Evolutionary conservation across 2,888 invertebrate species (phyloP), one percentile per base, ranked within the genome.

Genomic region (Pseudolycoriella hygida): DNA sequence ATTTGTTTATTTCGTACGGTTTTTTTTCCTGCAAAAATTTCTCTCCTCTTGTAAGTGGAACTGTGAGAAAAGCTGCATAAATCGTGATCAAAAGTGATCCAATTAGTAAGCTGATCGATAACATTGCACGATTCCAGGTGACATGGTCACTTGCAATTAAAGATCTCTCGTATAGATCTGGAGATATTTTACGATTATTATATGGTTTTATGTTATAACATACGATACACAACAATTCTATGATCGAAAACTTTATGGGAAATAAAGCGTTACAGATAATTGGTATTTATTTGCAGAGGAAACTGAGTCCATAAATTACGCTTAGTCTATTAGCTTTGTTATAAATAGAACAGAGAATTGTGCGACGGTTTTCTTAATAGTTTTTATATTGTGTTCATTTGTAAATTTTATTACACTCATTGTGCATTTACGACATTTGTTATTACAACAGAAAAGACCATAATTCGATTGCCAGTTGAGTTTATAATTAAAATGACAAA

Each of bases 1-100:
- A n/a, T n/a, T n/a, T n/a, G n/a, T n/a, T n/a, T n/a, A n/a, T n/a
- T n/a, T n/a, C n/a, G n/a, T n/a, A n/a, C n/a, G n/a, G 25, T 25
- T 25, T 25, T 34, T 34, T 5, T 34, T 34, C n/a, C 11, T 14
- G 12, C 12, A 12, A 14, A 34, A 34, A 34, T 34, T 34, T 34
- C 5, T 34, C 34, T 12, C 11, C 10, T 25, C 25, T 25, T 17
- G 17, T 39, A 32, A 44, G 25, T 38, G 18, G 25, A 44, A 44
- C 37, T 44, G 38, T 44, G 43, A 39, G 39, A 44, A 44, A 44
- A 38, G 30, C 39, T 30, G 25, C 37, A 44, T 30, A 39, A 44
- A 44, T 44, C 44, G 44, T 44, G 44, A 44, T 44, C 44, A 39
- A 38, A 44, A 44, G 39, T 44, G 44, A 44, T 44, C 44, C 44